These are phyloP conservation scores for Pyrocephalus nanus DNA, from an alignment of 2,797 vertebrate species.

Conservation along the genomic window DNA sequence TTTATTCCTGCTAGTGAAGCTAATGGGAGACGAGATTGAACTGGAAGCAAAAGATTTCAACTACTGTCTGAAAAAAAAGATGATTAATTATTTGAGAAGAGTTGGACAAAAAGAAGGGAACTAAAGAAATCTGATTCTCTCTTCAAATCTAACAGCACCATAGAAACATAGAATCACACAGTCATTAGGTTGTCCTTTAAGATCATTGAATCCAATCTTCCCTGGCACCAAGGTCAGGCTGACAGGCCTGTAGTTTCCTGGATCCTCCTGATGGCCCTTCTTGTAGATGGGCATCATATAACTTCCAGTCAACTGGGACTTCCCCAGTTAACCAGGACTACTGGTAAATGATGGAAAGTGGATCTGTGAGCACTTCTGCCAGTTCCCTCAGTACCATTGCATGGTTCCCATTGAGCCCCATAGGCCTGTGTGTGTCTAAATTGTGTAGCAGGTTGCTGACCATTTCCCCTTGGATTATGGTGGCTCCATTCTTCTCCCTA, in stretches of 20 bases:
- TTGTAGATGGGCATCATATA: no score
- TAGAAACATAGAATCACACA: background rate
- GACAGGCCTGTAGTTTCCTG: background rate
- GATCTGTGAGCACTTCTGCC: background rate
- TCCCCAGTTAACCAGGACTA: background rate
- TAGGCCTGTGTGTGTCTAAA: background rate
- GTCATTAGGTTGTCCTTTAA: background rate
- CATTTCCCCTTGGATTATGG: background rate
- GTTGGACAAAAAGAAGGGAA: conserved; percentile 31
- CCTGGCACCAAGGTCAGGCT: background rate
- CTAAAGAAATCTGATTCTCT: conserved; percentile 25
- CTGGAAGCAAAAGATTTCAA: conserved; percentile 58
- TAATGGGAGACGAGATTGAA: conserved; percentile 41
- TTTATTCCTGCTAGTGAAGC: conserved; percentile 47
- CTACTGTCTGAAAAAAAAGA: conserved; percentile 21
- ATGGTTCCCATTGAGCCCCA: background rate
- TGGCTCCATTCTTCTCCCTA: background rate
- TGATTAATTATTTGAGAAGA: conserved; percentile 56
- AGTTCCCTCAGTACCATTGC: background rate
- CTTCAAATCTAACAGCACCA: background rate
- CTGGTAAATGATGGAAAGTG: background rate
- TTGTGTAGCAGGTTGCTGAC: background rate
- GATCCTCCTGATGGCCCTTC: background rate
- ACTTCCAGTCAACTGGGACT: background rate
- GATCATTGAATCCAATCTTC: background rate